A percentile compares a stretch with the other conserved stretches of the same genome.
Conservation (phyloP, 2,113 vertebrate genomes). For the Dicrurus megarhynchus region DNA sequence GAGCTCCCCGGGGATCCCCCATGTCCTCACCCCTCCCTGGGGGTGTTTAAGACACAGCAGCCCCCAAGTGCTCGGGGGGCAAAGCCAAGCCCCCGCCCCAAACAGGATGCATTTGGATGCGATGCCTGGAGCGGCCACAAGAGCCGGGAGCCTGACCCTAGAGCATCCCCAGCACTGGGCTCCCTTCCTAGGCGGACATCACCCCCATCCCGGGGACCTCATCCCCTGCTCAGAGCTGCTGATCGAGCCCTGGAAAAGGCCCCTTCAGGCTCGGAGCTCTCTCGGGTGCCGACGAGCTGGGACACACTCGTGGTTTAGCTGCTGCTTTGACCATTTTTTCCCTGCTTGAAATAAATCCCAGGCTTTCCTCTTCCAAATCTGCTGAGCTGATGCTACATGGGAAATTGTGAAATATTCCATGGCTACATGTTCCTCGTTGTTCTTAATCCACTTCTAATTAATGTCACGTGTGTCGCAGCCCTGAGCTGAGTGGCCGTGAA, state of each 20-base stretch:
- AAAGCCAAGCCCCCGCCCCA: not conserved
- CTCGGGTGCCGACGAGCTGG: accelerated
- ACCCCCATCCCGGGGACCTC: not conserved
- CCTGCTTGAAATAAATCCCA: not conserved
- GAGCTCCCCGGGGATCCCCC: not conserved
- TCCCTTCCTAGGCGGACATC: not conserved
- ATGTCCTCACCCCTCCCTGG: not conserved
- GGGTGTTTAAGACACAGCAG: not conserved
- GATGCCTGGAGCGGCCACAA: accelerated
- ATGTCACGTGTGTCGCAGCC: not conserved
- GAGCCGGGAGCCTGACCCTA: not conserved
- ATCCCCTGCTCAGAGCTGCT: not conserved
- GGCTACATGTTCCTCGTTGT: not conserved
- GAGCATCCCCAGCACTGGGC: not conserved
- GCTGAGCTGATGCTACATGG: not conserved
- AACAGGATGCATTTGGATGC: accelerated
- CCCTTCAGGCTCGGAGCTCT: not conserved
- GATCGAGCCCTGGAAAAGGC: not conserved
- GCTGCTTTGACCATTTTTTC: not conserved
- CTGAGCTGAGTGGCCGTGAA: not conserved
- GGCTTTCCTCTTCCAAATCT: not conserved
- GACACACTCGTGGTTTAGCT: not conserved
- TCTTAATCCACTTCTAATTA: slow-evolving; percentile 37
- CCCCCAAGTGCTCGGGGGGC: too few species aligned
- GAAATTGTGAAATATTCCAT: not conserved